Base-by-base conservation (phyloP, 2,888 invertebrate genomes). In the Pyrrhosoma nymphula region DNA sequence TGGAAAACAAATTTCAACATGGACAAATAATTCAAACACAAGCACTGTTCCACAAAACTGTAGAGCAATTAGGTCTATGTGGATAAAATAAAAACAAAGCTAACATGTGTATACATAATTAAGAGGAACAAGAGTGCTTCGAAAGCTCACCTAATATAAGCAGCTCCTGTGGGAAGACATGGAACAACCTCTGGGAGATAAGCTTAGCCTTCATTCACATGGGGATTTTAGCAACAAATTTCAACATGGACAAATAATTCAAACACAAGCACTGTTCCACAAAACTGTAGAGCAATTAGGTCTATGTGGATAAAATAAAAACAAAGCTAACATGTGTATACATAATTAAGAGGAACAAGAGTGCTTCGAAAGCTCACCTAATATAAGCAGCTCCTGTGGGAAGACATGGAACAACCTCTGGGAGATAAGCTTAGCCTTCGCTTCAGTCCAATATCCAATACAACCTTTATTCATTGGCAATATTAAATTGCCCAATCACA, bases 161-260 rank as follows among this genome's bases (percentile, higher is more conserved):
- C 93, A 93, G 93, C 93, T 93, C 93, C 93, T 93, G 93, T 75
- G 93, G 93, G 93, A 93, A 93, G 93, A 93, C 93, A n/a, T 93
- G 93, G 93, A 93, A 93, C 69, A 69, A 35, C 69, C 47, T 69
- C 39, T 47, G 93, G 69, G 93, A 93, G 93, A 93, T 39, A 63
- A 35, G 60, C 69, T 93, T 63, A 60, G 47, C 63, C 23, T 39
- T 93, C 69, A n/a, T n/a, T n/a, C n/a, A n/a, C n/a, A n/a, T n/a
- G n/a, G n/a, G n/a, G n/a, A n/a, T n/a, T n/a, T n/a, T n/a, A n/a
- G n/a, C n/a, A 60, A 69, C 60, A 18, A 35, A 56, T n/a, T 60
- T 93, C 69, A 39, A 93, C 39, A n/a, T n/a, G 69, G 39, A 2
- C 47, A 93, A 30, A 23, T 69, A 93, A 93, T 47, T 35, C 30